phyloP scores from a whole-genome alignment of 2,113 vertebrate species.

The Antennarius striatus region DNA sequence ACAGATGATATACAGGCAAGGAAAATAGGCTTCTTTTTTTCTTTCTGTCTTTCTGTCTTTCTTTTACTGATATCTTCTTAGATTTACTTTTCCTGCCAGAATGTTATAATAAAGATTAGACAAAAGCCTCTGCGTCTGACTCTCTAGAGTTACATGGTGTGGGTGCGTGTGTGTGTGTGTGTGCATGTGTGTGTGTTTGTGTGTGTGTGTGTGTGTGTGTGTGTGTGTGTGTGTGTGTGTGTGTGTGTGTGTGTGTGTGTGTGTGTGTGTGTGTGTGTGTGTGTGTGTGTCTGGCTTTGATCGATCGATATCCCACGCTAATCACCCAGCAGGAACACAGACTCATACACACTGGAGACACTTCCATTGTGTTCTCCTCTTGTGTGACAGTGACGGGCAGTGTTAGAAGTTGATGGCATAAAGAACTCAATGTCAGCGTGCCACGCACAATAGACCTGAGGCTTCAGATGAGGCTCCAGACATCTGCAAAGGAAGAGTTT shows the following conservation, averaged over 20 bases:
- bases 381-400: conserved; percentile 18
- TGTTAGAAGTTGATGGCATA: conserved; percentile 13
- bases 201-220: neutral
- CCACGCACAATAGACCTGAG: neutral
- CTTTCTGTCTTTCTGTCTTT: conserved; percentile 7
- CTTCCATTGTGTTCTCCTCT: conserved; percentile 11
- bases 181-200: too few relatives aligned
- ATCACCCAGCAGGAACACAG: conserved; percentile 9
- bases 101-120: neutral
- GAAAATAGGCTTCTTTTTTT: neutral
- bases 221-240: too few relatives aligned
- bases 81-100: neutral
- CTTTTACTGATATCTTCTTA: neutral
- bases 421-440: conserved; percentile 2
- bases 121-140: too few relatives aligned
- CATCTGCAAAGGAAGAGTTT: conserved; percentile 21
- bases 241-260: too few relatives aligned
- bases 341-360: conserved; percentile 2
- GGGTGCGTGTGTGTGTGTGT: too few relatives aligned
- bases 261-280: too few relatives aligned
- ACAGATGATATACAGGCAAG: conserved; percentile 28
- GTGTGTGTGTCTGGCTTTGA: conserved; percentile 15
- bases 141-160: too few relatives aligned
- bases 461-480: conserved; percentile 10
- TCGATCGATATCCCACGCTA: conserved; percentile 32